Evolutionary conservation across 2,888 invertebrate genomes (phyloP).

Genomic region (Caenorhabditis macrosperma): DNA sequence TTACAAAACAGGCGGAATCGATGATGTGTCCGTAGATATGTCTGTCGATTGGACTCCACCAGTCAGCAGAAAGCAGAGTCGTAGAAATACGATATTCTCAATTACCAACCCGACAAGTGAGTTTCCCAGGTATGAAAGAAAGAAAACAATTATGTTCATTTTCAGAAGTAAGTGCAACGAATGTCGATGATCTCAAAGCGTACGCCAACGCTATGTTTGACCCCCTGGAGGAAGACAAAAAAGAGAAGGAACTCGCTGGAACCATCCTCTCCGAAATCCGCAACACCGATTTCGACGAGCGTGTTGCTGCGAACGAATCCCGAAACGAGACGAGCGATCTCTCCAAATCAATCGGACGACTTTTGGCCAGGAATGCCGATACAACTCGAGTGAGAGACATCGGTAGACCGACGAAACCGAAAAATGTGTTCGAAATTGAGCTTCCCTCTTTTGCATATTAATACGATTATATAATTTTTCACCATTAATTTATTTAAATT

Average conservation of each 20-base stretch:
- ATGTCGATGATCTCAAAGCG: conserved; percentile 67
- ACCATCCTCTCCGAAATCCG: conserved; percentile 65
- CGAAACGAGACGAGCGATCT: conserved; percentile 62
- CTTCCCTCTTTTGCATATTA: conserved; percentile 69
- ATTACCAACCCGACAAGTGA: conserved; percentile 58
- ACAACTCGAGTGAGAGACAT: conserved; percentile 72
- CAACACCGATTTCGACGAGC: conserved; percentile 63
- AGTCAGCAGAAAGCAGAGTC: conserved; percentile 61
- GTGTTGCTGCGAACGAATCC: conserved; percentile 53
- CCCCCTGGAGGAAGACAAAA: conserved; percentile 72
- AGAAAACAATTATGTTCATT: too few relatives aligned
- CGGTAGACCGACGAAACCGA: conserved; percentile 69
- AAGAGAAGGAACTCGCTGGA: conserved; percentile 66
- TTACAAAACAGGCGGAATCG: conserved; percentile 63
- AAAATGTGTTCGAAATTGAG: conserved; percentile 76
- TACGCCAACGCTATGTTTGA: conserved; percentile 71
- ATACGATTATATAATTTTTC: not conserved
- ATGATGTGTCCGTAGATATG: conserved; percentile 71
- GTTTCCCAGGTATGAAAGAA: not conserved
- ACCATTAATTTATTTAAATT: conserved; percentile 22
- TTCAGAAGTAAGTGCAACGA: conserved; percentile 61
- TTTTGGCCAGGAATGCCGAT: conserved; percentile 74
- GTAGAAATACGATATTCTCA: conserved; percentile 74
- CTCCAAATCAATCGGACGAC: conserved; percentile 67
- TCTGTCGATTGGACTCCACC: conserved; percentile 78